Conservation (phyloP, 2,797 vertebrate species). For the Antennarius maculatus region DNA sequence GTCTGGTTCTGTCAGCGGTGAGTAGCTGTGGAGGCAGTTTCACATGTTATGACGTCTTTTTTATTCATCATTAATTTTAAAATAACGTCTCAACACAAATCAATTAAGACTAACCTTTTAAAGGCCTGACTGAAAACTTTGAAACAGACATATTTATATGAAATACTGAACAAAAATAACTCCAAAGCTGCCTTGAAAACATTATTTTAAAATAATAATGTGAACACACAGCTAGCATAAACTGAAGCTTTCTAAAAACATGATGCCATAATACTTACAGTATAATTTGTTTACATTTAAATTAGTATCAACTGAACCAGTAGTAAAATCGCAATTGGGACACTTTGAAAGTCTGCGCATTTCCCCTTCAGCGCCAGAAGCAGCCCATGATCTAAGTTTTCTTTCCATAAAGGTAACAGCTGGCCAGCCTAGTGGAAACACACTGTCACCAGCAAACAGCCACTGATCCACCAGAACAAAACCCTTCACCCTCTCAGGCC, state of each 20-base stretch:
- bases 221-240: neutral
- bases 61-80: too few species aligned
- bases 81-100: neutral
- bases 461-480: conserved; percentile 34
- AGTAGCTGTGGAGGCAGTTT: conserved; percentile 26
- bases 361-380: conserved; percentile 20
- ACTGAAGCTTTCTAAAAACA: neutral
- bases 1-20: conserved; percentile 67
- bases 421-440: conserved; percentile 68
- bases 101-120: neutral
- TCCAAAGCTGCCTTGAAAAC: too few species aligned
- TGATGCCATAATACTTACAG: too few species aligned
- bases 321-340: neutral
- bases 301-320: neutral
- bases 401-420: conserved; percentile 34
- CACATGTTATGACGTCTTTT: neutral
- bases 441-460: conserved; percentile 55
- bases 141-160: too few species aligned
- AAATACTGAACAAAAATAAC: too few species aligned
- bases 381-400: conserved; percentile 18
- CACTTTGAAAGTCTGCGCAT: neutral
- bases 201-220: too few species aligned
- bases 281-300: neutral
- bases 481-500: conserved; percentile 15
- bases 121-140: neutral